Conservation (phyloP, 2,113 vertebrate species). For the Hyla sarda region DNA sequence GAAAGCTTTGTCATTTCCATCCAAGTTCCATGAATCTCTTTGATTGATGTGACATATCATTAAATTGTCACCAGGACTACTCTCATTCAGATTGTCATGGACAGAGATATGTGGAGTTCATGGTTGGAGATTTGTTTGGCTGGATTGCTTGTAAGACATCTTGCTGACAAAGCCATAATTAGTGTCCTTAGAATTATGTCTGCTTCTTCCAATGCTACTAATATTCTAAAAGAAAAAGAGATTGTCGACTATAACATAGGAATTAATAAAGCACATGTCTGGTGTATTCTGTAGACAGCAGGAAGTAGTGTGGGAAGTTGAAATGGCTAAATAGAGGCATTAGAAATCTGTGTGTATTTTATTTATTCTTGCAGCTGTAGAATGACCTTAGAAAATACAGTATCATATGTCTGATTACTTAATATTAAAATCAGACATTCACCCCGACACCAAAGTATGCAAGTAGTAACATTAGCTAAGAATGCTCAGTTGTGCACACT, state of each 20-base stretch:
- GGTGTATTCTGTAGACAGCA: conserved; percentile 24
- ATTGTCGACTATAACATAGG: conserved; percentile 45
- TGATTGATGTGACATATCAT: conserved; percentile 55
- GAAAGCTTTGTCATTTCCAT: conserved; percentile 31
- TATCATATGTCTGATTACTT: background rate
- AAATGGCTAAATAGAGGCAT: background rate
- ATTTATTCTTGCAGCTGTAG: conserved; percentile 32
- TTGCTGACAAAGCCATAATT: conserved; percentile 54
- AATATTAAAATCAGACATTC: conserved; percentile 13
- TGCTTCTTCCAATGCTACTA: conserved; percentile 27
- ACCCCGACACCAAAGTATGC: background rate
- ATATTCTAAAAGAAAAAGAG: conserved; percentile 33
- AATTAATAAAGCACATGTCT: conserved; percentile 53
- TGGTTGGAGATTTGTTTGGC: conserved; percentile 39
- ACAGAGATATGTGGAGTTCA: conserved; percentile 44
- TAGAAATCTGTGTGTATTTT: background rate
- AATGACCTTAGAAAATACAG: background rate
- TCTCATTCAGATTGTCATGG: conserved; percentile 47
- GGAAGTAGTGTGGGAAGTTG: background rate
- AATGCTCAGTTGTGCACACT: background rate
- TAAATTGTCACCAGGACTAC: conserved; percentile 39
- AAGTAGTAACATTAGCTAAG: background rate
- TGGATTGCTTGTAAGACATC: conserved; percentile 39
- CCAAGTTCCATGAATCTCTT: conserved; percentile 25
- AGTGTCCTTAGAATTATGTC: conserved; percentile 45